Conservation (phyloP, 2,888 invertebrate species). For the Seladonia tumulorum region DNA sequence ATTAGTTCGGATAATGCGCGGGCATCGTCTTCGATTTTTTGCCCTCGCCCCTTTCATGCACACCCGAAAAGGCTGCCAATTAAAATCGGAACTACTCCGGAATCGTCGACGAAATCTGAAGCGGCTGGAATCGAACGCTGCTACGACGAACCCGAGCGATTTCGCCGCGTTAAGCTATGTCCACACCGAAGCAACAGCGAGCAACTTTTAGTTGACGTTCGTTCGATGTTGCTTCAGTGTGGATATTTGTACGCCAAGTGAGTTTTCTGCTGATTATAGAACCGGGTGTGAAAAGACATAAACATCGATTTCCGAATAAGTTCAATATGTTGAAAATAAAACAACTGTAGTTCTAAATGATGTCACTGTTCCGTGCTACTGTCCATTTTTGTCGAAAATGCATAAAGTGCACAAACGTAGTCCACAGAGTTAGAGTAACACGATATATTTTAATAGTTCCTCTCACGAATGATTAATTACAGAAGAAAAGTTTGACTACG, state of each 20-base stretch:
- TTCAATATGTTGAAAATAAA: too few relatives aligned
- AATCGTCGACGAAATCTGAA: not conserved
- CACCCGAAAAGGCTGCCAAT: not conserved
- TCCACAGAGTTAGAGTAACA: not conserved
- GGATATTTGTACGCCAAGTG: too few relatives aligned
- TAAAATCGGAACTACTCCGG: not conserved
- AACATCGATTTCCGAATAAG: too few relatives aligned
- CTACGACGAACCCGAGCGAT: not conserved
- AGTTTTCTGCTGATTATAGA: too few relatives aligned
- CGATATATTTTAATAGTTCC: not conserved
- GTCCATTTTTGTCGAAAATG: too few relatives aligned
- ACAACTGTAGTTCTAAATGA: too few relatives aligned
- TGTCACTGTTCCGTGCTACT: too few relatives aligned
- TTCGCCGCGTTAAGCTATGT: not conserved
- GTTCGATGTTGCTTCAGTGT: too few relatives aligned
- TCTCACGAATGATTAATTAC: not conserved
- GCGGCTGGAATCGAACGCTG: not conserved
- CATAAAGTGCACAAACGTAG: not conserved
- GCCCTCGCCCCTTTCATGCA: not conserved
- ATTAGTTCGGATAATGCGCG: conserved; percentile 1
- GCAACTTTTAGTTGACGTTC: too few relatives aligned
- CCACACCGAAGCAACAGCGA: not conserved
- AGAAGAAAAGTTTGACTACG: not conserved
- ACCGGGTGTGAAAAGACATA: too few relatives aligned
- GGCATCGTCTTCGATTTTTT: not conserved